These are phyloP conservation scores for Drosophila austrosaltans DNA, from an alignment of 2,888 invertebrate species.

Conservation along the genomic window DNA sequence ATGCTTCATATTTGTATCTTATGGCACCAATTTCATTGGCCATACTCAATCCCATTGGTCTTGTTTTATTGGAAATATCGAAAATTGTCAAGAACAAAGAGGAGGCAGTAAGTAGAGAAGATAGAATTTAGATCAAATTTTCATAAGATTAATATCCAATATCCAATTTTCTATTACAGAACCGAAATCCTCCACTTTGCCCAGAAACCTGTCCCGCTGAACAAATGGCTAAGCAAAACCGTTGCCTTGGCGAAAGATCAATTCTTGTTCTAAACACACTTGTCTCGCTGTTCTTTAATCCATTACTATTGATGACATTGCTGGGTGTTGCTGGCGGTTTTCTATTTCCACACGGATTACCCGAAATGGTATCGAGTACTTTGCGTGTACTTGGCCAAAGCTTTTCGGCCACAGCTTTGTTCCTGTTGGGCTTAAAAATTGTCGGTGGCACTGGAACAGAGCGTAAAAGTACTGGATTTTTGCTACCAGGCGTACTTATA, in stretches of 20 bases:
- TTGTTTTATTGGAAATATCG: slow-evolving; percentile 93
- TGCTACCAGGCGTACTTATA: slow-evolving; percentile 94
- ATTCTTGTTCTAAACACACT: slow-evolving; percentile 84
- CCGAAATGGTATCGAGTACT: slow-evolving; percentile 89
- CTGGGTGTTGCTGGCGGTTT: slow-evolving; percentile 94
- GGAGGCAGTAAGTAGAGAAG: slow-evolving; percentile 61
- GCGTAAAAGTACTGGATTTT: slow-evolving; percentile 86
- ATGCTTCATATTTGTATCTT: slow-evolving; percentile 94
- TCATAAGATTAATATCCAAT: too few species aligned
- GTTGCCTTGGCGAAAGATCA: slow-evolving; percentile 74
- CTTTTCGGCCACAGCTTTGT: slow-evolving; percentile 95
- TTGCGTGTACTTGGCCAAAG: slow-evolving; percentile 93
- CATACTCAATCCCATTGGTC: slow-evolving; percentile 95
- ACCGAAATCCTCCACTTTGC: slow-evolving; percentile 72
- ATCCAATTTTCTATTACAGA: slow-evolving; percentile 32
- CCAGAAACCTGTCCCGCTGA: slow-evolving; percentile 79
- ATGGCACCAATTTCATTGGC: slow-evolving; percentile 97
- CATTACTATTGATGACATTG: slow-evolving; percentile 96
- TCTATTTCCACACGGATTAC: slow-evolving; percentile 90
- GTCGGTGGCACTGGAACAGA: slow-evolving; percentile 90
- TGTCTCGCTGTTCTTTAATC: slow-evolving; percentile 92
- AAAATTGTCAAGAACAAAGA: slow-evolving; percentile 82
- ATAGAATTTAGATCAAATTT: neutral
- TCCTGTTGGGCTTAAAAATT: slow-evolving; percentile 95
- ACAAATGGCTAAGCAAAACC: slow-evolving; percentile 68